Base-by-base conservation (phyloP, 1,140 invertebrate species). In the Araneus ventricosus region DNA sequence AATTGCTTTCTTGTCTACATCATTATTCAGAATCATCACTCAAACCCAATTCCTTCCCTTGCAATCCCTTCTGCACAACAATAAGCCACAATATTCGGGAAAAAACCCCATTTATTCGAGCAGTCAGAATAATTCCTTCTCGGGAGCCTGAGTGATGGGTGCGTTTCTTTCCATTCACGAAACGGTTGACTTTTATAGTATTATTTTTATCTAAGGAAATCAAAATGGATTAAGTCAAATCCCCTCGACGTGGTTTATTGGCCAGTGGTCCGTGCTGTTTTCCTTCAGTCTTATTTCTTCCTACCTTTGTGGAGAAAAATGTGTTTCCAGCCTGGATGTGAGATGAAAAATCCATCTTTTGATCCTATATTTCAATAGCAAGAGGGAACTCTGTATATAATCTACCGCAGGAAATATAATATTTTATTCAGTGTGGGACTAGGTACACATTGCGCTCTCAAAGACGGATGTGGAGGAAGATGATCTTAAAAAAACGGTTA, bases 201-300 rank as follows among this genome's bases (percentile, higher is more conserved):
- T 84, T 84, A 84, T 84, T 84, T 84, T 84, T 84, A 84, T 84
- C 80, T 52, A 45, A 84, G 39, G n/a, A 84, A 84, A 84, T 84
- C 80, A 84, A 84, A 84, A 52, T 84, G 80, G 80, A 84, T 84
- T 84, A 52, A 45, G 45, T 22, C 24, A 84, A 84, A 84, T 84
- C 80, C 39, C 45, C 24, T 8, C 24, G 45, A 84, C 80, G 80
- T 84, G 80, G 80, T 84, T 84, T 84, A 84, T 84, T 84, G 80
- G 80, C 45, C 80, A 84, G 24, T 45, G 80, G 39, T 84, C 45
- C 80, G 39, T 34, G 24, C 39, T 84, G 24, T 52, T 84, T 84
- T 27, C 52, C 39, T 52, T 27, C 80, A 84, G 27, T 45, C 45
- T 52, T 30, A 45, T 45, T 52, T 84, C n/a, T 84, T 84, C 8